Base-by-base conservation (phyloP, 2,888 invertebrate genomes). In the Camptogramma bilineatum region DNA sequence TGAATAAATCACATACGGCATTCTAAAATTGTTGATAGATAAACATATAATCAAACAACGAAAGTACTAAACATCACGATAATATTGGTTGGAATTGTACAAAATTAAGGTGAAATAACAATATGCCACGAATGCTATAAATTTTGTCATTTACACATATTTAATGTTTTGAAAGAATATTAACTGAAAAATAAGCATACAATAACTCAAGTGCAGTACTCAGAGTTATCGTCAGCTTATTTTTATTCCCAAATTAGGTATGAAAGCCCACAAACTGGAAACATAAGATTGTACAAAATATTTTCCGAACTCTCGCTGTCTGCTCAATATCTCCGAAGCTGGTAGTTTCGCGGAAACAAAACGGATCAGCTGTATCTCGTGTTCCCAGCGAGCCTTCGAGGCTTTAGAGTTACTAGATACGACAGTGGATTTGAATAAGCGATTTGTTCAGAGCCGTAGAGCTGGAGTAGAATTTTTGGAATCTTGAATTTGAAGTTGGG, bases 331-430 rank as follows among this genome's bases (percentile, higher is more conserved):
- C 69, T 65, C 48, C 52, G 73, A 71, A 68, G 68, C 70, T 72
- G 69, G 69, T 73, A 75, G 77, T 76, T 75, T 79, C 74, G 73
- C 66, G 77, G 78, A 82, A 84, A 88, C 86, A 85, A 87, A 89
- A 87, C 80, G 86, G 87, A 88, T 89, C 87, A 86, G 82, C 77
- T 79, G 82, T 83, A 84, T 85, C 83, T 79, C 72, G 72, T 64
- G 75, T 77, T 78, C 76, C 73, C 76, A 78, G 77, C 66, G 74
- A 73, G 70, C 70, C 71, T 73, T 48, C 75, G 60, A 66, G 74
- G 79, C 77, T 72, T 62, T 71, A 73, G 60, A 68, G 72, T 62
- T 69, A 66, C 85, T 87, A 69, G 86, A 87, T 80, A 70, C 70
- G 81, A 60, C 68, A 59, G 62, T 10, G 67, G 72, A 73, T 76